Evolutionary conservation across 2,797 vertebrate genomes (phyloP).

Genomic region (Sparidentex hasta): DNA sequence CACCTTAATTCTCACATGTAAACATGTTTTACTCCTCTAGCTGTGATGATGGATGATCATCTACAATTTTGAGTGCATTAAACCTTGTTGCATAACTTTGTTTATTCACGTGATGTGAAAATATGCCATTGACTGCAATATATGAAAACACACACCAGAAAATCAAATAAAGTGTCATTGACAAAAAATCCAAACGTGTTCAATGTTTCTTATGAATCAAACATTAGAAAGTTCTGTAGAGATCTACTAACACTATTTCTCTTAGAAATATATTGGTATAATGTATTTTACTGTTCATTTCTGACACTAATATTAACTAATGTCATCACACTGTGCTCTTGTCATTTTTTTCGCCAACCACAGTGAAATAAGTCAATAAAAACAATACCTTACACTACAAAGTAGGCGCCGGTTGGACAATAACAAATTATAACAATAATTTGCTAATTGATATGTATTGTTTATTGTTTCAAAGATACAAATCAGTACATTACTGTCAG

Average conservation of each 20-base stretch:
- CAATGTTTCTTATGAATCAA: neutral
- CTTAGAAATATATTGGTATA: neutral
- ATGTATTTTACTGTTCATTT: neutral
- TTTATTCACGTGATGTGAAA: conserved; percentile 31
- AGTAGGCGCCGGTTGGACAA: neutral
- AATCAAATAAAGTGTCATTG: conserved; percentile 63
- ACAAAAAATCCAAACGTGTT: conserved; percentile 28
- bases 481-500: neutral
- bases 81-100: conserved; percentile 4
- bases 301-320: neutral
- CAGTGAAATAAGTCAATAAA: neutral
- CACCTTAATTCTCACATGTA: conserved; percentile 11
- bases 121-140: conserved; percentile 40
- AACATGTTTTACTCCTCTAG: conserved; percentile 17
- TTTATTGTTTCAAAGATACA: conserved; percentile 4
- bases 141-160: conserved; percentile 14
- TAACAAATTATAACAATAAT: conserved; percentile 8
- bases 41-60: conserved; percentile 22
- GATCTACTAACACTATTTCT: neutral
- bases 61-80: conserved; percentile 4
- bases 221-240: neutral
- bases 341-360: neutral
- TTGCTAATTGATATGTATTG: neutral
- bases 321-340: conserved; percentile 2
- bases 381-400: neutral